A percentile compares a stretch with the other conserved stretches of the same genome.
These are phyloP conservation scores for Trichacis sp. DNA, from an alignment of 2,888 invertebrate species.

Conservation along the genomic window DNA sequence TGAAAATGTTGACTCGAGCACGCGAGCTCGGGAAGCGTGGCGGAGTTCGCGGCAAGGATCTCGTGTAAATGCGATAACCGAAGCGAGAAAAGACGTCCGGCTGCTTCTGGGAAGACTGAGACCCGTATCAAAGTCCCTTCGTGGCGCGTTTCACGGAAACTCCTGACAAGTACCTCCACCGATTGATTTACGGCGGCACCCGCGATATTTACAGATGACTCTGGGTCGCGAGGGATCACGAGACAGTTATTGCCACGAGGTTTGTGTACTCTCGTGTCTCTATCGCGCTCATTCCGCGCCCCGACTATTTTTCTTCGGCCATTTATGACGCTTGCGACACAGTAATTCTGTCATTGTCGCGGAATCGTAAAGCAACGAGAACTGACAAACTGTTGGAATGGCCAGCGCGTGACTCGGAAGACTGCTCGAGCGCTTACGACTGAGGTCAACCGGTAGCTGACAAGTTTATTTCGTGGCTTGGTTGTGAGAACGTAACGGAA, in stretches of 20 bases:
- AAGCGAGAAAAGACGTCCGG: constrained; percentile 42
- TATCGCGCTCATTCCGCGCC: constrained; percentile 23
- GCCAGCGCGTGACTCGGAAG: constrained; percentile 12
- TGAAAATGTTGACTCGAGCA: constrained; percentile 5
- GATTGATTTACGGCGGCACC: constrained; percentile 60
- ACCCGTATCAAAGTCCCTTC: constrained; percentile 47
- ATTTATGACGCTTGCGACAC: constrained; percentile 58
- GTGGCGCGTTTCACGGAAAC: constrained; percentile 45
- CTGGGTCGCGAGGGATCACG: constrained; percentile 48
- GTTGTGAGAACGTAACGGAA: no score
- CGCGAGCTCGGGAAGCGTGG: constrained; percentile 7
- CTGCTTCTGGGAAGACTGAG: constrained; percentile 37
- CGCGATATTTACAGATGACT: constrained; percentile 59
- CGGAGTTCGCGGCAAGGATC: constrained; percentile 19
- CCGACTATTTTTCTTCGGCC: constrained; percentile 35
- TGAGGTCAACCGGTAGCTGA: not conserved
- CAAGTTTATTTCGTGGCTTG: not conserved
- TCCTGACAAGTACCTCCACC: constrained; percentile 46
- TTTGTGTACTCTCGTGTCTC: constrained; percentile 41
- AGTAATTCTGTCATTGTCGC: constrained; percentile 60
- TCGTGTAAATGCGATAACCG: constrained; percentile 39
- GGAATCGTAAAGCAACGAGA: constrained; percentile 54
- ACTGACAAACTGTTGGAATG: constrained; percentile 49
- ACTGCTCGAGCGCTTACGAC: constrained; percentile 12
- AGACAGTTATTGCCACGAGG: constrained; percentile 56